Percentiles rank a stretch among this genome's conserved stretches.
These are phyloP conservation scores for Euzetes globulus DNA, from an alignment of 2,888 invertebrate species.

Conservation along the genomic window DNA sequence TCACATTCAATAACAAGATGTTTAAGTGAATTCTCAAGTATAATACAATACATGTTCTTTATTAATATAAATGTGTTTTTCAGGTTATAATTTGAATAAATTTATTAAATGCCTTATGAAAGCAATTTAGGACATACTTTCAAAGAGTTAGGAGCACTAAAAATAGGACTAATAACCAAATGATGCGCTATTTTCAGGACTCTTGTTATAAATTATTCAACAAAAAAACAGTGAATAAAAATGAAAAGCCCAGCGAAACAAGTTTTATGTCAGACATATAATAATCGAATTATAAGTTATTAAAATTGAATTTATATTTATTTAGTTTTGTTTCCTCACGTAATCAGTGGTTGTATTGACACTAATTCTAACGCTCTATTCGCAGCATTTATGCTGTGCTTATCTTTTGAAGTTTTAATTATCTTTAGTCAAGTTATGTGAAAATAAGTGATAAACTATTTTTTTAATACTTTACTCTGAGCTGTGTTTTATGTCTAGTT, in stretches of 20 bases:
- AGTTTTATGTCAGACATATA: background rate
- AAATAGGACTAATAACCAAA: slow-evolving; percentile 4
- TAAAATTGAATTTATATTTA: background rate
- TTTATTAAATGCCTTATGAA: background rate
- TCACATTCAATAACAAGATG: background rate
- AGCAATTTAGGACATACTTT: background rate
- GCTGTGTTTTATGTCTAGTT: too few species aligned
- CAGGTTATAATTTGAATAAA: background rate
- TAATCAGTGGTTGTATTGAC: background rate
- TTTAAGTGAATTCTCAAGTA: background rate
- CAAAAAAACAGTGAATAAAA: background rate
- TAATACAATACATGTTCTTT: too few species aligned
- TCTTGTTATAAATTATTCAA: background rate
- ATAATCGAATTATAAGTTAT: background rate
- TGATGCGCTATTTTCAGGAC: slow-evolving; percentile 4
- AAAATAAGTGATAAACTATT: too few species aligned
- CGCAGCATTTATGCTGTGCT: too few species aligned
- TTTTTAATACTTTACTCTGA: too few species aligned
- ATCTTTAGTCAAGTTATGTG: too few species aligned
- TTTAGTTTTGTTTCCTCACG: background rate
- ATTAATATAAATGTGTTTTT: background rate
- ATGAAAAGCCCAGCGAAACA: background rate
- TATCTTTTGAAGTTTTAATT: too few species aligned
- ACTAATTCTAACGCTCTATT: background rate
- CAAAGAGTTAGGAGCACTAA: background rate